Evolutionary conservation across 2,888 invertebrate species (phyloP), one percentile per base, ranked within the genome.

Genomic region (Melieria crassipennis): DNA sequence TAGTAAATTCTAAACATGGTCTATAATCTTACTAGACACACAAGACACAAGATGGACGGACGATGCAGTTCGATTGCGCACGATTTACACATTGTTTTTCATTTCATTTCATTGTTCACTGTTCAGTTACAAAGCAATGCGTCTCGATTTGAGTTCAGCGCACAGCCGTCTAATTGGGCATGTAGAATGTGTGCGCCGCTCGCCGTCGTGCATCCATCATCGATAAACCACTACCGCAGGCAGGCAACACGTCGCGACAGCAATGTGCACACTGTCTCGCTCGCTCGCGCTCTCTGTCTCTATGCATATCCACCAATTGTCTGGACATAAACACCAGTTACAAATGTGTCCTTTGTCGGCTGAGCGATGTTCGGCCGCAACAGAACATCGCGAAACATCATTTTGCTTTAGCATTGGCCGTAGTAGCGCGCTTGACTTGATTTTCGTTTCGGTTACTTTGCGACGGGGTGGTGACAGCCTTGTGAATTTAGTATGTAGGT

Each of bases 261-360:
- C 48, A 42, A 6, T 62, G 13, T 30, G 30, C 50, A 50, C 42
- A 64, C 52, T 42, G 43, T 42, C 11, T 45, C 43, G 56, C 16
- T 60, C 50, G 42, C 48, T 50, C 43, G 42, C 6, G 47, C 7
- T 60, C 45, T 48, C 16, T 56, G 48, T 71, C 58, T 63, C 62
- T 73, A 79, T 76, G 78, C 78, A 77, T 77, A 78, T 78, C 78
- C 77, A 73, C 72, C 72, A 73, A 71, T 9, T n/a, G 30, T 43
- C 43, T 16, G 7, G 7, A 62, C 57, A 55, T 42, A 55, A 61
- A 72, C 73, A 73, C 71, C 69, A 55, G 63, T 63, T 73, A 73
- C 72, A 77, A 78, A 79, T 80, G 79, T 80, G 81, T 80, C 79
- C 80, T 81, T 81, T 79, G 80, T 70, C 13, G 46, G 69, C n/a